Conservation (phyloP, 2,797 vertebrate genomes). For the Schizopygopsis pylzovi region DNA sequence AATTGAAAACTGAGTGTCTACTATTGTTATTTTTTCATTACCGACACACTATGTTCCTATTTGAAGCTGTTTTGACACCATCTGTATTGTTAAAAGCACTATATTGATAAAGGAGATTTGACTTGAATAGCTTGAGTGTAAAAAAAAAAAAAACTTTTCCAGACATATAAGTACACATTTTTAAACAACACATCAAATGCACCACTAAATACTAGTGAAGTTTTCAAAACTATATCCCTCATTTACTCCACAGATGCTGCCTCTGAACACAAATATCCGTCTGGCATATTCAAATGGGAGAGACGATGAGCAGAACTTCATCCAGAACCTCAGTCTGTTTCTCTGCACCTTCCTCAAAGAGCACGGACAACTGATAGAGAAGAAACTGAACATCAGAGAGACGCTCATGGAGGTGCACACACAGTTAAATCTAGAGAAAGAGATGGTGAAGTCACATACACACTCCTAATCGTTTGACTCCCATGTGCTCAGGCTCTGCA, state of each 20-base stretch:
- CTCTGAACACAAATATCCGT: slow-evolving; percentile 89
- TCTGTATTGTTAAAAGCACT: too few relatives aligned
- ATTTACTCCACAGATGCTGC: slow-evolving; percentile 83
- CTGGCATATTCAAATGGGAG: slow-evolving; percentile 90
- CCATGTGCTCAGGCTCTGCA: slow-evolving; percentile 82
- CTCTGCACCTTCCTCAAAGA: slow-evolving; percentile 92
- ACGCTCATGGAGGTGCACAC: slow-evolving; percentile 86
- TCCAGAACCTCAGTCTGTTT: slow-evolving; percentile 92
- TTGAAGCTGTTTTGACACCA: too few relatives aligned
- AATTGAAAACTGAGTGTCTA: too few relatives aligned
- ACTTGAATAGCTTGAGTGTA: neutral
- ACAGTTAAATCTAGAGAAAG: neutral
- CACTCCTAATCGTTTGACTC: neutral
- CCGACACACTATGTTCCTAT: too few relatives aligned
- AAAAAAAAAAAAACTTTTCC: neutral
- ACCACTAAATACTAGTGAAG: neutral
- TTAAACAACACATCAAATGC: neutral
- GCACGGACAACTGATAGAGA: slow-evolving; percentile 89
- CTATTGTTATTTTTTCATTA: too few relatives aligned
- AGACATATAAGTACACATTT: rapidly evolving
- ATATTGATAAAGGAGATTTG: too few relatives aligned
- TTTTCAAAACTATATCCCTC: neutral
- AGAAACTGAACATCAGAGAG: slow-evolving; percentile 87
- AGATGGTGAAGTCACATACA: neutral
- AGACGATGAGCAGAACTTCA: slow-evolving; percentile 92